Conservation (phyloP, 2,113 vertebrate genomes). For the Spea bombifrons region DNA sequence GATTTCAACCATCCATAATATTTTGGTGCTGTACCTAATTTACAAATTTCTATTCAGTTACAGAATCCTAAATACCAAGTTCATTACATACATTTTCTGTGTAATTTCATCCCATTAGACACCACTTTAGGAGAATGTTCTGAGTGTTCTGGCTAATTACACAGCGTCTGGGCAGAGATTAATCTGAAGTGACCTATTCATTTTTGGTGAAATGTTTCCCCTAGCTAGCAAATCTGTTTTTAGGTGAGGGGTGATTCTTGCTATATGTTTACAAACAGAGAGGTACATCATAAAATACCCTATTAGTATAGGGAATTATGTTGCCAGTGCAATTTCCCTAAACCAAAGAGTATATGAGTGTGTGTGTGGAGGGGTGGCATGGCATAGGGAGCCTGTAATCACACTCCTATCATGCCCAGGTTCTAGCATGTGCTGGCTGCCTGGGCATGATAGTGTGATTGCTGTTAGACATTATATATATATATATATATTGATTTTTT, state of each 20-base stretch:
- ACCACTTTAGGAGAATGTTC: slow-evolving; percentile 19
- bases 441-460: no score
- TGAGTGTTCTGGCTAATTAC: slow-evolving; percentile 27
- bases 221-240: neutral
- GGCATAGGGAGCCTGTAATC: no score
- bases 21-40: slow-evolving; percentile 6
- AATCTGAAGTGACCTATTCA: slow-evolving; percentile 1
- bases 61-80: neutral
- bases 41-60: slow-evolving; percentile 21
- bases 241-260: neutral
- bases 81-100: slow-evolving; percentile 24
- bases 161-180: slow-evolving; percentile 1
- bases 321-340: no score
- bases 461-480: no score
- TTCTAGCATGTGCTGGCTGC: no score
- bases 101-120: slow-evolving; percentile 35
- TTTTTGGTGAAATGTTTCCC: neutral
- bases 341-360: no score
- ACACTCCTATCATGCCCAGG: no score
- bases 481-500: no score
- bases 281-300: no score
- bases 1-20: slow-evolving; percentile 19
- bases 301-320: no score
- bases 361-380: no score
- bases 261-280: no score